A percentile compares a stretch with the other conserved stretches of the same genome.
Evolutionary conservation across 1,140 invertebrate genomes (phyloP).

Genomic region (Telenomus remus): DNA sequence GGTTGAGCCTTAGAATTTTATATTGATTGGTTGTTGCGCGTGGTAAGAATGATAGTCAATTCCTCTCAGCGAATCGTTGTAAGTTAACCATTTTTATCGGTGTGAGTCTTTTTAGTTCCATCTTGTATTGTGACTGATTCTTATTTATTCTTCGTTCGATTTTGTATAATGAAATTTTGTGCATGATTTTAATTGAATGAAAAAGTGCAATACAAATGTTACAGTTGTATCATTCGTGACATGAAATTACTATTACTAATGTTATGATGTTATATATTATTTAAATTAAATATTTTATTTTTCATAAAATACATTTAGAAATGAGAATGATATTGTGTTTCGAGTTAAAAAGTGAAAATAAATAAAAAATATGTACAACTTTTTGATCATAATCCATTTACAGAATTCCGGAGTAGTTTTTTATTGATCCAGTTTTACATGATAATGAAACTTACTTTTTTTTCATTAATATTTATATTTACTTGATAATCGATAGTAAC

Average conservation of each 20-base stretch:
- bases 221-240: background rate
- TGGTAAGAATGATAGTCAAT: slow-evolving; percentile 5
- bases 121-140: slow-evolving; percentile 13
- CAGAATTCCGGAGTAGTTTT: too few relatives aligned
- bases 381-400: too few relatives aligned
- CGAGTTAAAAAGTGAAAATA: too few relatives aligned
- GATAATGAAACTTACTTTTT: background rate
- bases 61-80: slow-evolving; percentile 9
- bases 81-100: background rate
- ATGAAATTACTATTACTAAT: too few relatives aligned
- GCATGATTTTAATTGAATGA: too few relatives aligned
- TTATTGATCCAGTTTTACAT: too few relatives aligned
- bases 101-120: slow-evolving; percentile 1
- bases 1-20: too few relatives aligned
- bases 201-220: background rate
- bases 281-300: too few relatives aligned
- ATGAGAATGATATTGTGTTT: too few relatives aligned
- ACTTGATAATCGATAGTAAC: slow-evolving; percentile 18
- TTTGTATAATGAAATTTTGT: slow-evolving; percentile 14
- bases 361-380: too few relatives aligned
- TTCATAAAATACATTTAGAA: too few relatives aligned
- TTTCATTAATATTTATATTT: background rate
- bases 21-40: background rate
- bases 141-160: slow-evolving; percentile 21
- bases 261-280: too few relatives aligned